phyloP scores from a whole-genome alignment of 2,888 invertebrate species.

The Allacma fusca region DNA sequence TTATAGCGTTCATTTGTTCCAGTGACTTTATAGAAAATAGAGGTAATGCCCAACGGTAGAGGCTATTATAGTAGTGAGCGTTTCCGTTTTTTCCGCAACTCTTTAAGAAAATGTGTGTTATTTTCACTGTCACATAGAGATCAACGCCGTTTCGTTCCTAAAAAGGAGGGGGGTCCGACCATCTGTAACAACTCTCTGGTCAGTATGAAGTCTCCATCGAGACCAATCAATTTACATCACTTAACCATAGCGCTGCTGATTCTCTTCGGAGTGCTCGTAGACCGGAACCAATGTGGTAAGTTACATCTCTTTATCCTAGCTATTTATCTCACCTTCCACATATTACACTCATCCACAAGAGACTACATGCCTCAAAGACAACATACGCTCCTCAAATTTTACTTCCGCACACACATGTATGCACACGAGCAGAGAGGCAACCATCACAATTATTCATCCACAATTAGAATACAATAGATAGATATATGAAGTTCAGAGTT shows the following conservation, averaged over 20 bases:
- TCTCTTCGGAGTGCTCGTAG: constrained; percentile 47
- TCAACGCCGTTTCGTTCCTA: constrained; percentile 39
- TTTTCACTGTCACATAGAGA: constrained; percentile 47
- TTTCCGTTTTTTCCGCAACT: not conserved
- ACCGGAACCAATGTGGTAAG: constrained; percentile 51
- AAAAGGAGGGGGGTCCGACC: constrained; percentile 44
- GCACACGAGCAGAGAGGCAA: not conserved
- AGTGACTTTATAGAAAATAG: not conserved
- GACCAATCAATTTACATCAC: constrained; percentile 49
- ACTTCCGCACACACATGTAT: constrained; percentile 4
- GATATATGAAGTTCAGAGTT: not conserved
- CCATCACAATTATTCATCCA: constrained; percentile 12
- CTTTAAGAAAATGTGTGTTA: constrained; percentile 21
- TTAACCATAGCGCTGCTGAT: constrained; percentile 44
- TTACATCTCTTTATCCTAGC: constrained; percentile 41
- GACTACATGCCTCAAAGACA: constrained; percentile 6
- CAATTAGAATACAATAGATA: not conserved
- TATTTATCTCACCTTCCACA: constrained; percentile 28
- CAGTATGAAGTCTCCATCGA: constrained; percentile 50
- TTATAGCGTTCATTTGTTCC: constrained; percentile 1
- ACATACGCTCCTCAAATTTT: not conserved
- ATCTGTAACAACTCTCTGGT: constrained; percentile 43
- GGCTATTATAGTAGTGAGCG: too few relatives aligned
- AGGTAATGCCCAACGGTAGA: constrained; percentile 2
- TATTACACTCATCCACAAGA: not conserved